Percentiles rank a stretch among this genome's conserved stretches.
These are phyloP conservation scores for Cranoglanis bouderius DNA, from an alignment of 2,113 vertebrate species.

Conservation along the genomic window DNA sequence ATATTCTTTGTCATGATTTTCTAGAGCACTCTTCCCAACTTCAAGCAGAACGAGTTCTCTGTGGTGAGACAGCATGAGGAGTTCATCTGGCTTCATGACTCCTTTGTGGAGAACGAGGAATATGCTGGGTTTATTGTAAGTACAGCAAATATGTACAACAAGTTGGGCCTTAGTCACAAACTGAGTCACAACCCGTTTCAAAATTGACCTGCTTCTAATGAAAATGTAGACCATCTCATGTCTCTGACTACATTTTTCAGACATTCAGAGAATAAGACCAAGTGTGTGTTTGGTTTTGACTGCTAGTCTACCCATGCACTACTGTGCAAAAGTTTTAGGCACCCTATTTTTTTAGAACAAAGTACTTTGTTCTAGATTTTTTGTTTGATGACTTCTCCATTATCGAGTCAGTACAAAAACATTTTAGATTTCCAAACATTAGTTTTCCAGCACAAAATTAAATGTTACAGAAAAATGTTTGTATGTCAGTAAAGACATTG, in stretches of 20 bases:
- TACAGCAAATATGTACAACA: conserved; percentile 40
- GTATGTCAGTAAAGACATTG: no score
- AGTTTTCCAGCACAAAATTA: no score
- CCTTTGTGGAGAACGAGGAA: conserved; percentile 97
- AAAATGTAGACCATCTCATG: neutral
- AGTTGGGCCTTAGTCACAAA: neutral
- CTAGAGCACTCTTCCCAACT: conserved; percentile 96
- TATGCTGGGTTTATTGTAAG: conserved; percentile 98
- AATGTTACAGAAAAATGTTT: no score
- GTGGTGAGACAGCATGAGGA: conserved; percentile 98
- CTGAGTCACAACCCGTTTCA: neutral
- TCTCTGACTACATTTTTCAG: neutral
- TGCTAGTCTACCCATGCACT: neutral
- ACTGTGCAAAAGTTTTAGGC: no score
- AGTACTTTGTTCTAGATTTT: no score
- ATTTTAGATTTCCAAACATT: no score
- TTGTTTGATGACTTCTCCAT: no score
- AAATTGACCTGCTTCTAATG: neutral
- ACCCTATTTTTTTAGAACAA: no score
- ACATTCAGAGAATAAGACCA: neutral
- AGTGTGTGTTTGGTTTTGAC: neutral
- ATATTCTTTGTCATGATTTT: conserved; percentile 22
- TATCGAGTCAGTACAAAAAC: no score
- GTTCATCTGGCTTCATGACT: conserved; percentile 99
- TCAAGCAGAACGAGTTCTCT: conserved; percentile 98